phyloP scores from a whole-genome alignment of 2,113 vertebrate species.

The Neotoma lepida region DNA sequence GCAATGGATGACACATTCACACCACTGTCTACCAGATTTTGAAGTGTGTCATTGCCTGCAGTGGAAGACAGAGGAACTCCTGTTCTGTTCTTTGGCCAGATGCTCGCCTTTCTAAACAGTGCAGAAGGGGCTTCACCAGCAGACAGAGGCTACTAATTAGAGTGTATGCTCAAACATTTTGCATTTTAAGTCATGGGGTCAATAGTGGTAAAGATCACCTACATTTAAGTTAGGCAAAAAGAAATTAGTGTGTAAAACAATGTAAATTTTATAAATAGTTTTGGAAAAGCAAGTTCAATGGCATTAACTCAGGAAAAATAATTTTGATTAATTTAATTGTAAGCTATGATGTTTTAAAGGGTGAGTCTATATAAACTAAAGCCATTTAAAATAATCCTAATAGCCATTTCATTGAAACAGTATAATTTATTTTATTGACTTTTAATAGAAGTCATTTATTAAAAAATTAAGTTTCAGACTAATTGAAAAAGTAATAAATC shows the following conservation, averaged over 20 bases:
- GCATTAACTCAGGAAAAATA: background rate
- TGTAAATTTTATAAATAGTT: background rate
- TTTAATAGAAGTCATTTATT: slow-evolving; percentile 49
- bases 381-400: background rate
- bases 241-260: slow-evolving; percentile 8
- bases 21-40: background rate
- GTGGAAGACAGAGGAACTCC: background rate
- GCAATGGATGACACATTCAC: background rate
- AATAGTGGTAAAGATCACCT: background rate
- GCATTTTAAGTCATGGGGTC: background rate
- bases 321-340: slow-evolving; percentile 3
- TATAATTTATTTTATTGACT: slow-evolving; percentile 16
- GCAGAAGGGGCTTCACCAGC: background rate
- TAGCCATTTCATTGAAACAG: background rate
- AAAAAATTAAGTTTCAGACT: background rate
- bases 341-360: background rate
- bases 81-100: background rate
- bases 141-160: background rate
- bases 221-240: background rate
- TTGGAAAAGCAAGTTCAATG: background rate
- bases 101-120: background rate
- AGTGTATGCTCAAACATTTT: background rate
- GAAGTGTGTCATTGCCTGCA: background rate
- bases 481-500: background rate
- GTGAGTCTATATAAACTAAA: background rate